Percentiles rank a stretch among this genome's conserved stretches.
Conservation (phyloP, 2,113 vertebrate species). For the Istiophorus platypterus region DNA sequence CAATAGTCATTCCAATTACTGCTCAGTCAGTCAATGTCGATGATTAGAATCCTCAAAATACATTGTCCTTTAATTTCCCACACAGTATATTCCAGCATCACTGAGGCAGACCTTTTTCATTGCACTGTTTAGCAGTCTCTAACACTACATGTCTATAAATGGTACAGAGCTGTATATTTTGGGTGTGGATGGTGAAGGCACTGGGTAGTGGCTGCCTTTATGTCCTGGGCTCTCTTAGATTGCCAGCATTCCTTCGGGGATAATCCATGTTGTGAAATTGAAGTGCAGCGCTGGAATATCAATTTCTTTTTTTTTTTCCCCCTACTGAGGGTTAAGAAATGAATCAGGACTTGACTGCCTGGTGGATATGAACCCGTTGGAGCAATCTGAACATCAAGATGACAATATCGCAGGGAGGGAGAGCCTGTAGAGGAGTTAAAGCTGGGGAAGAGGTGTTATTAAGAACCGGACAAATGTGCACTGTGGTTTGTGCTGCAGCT, state of each 20-base stretch:
- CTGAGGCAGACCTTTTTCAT: not conserved
- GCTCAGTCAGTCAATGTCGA: slow-evolving; percentile 52
- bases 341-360: slow-evolving; percentile 60
- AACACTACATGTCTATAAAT: slow-evolving; percentile 48
- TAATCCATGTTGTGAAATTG: slow-evolving; percentile 84
- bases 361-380: slow-evolving; percentile 58
- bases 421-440: slow-evolving; percentile 36
- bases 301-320: slow-evolving; percentile 48
- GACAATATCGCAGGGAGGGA: slow-evolving; percentile 43
- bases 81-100: slow-evolving; percentile 18
- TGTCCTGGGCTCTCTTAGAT: slow-evolving; percentile 64
- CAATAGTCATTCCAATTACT: slow-evolving; percentile 56
- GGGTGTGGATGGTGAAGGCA: slow-evolving; percentile 56
- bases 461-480: slow-evolving; percentile 12
- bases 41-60: slow-evolving; percentile 37
- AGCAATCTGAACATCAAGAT: slow-evolving; percentile 69
- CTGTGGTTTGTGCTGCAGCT: not conserved
- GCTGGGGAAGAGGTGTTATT: slow-evolving; percentile 15
- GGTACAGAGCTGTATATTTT: slow-evolving; percentile 29
- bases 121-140: slow-evolving; percentile 24
- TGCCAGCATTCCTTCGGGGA: slow-evolving; percentile 77
- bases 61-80: slow-evolving; percentile 37
- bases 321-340: slow-evolving; percentile 60
- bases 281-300: slow-evolving; percentile 78
- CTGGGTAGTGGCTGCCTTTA: slow-evolving; percentile 55